A percentile compares a stretch with the other conserved stretches of the same genome.
Evolutionary conservation across 1,140 invertebrate genomes (phyloP).

Genomic region (Polyergus mexicanus): DNA sequence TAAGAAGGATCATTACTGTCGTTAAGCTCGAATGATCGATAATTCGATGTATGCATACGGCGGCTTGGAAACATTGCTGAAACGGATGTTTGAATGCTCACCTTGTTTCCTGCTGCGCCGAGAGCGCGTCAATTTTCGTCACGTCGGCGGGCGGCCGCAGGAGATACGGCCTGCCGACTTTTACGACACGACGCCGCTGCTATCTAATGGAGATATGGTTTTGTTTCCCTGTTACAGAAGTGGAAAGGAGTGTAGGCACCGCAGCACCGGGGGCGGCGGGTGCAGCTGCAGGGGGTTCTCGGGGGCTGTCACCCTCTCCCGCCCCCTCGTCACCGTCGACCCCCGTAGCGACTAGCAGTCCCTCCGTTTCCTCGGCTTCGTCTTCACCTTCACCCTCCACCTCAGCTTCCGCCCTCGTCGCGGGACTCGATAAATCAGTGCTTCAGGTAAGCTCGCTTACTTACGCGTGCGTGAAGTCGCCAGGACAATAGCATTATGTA

Average conservation of each 20-base stretch:
- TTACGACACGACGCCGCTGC: slow-evolving; percentile 26
- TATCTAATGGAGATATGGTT: slow-evolving; percentile 57
- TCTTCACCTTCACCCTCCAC: slow-evolving; percentile 72
- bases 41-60: slow-evolving; percentile 10
- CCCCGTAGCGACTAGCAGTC: slow-evolving; percentile 71
- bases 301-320: slow-evolving; percentile 77
- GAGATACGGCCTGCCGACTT: slow-evolving; percentile 61
- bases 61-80: neutral
- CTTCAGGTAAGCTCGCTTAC: slow-evolving; percentile 86
- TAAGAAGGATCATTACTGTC: slow-evolving; percentile 31
- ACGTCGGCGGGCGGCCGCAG: slow-evolving; percentile 39
- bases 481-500: slow-evolving; percentile 13
- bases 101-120: slow-evolving; percentile 26
- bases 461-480: slow-evolving; percentile 44
- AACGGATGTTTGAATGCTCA: slow-evolving; percentile 43
- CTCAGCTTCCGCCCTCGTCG: slow-evolving; percentile 86
- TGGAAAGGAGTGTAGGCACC: slow-evolving; percentile 77
- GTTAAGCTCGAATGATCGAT: slow-evolving; percentile 32
- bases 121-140: slow-evolving; percentile 57
- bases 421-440: slow-evolving; percentile 89
- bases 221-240: slow-evolving; percentile 80
- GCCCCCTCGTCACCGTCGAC: slow-evolving; percentile 79
- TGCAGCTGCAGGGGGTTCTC: slow-evolving; percentile 78
- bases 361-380: slow-evolving; percentile 71
- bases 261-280: slow-evolving; percentile 77